Evolutionary conservation across 2,113 vertebrate genomes (phyloP).

Genomic region (Crotophaga sulcirostris): DNA sequence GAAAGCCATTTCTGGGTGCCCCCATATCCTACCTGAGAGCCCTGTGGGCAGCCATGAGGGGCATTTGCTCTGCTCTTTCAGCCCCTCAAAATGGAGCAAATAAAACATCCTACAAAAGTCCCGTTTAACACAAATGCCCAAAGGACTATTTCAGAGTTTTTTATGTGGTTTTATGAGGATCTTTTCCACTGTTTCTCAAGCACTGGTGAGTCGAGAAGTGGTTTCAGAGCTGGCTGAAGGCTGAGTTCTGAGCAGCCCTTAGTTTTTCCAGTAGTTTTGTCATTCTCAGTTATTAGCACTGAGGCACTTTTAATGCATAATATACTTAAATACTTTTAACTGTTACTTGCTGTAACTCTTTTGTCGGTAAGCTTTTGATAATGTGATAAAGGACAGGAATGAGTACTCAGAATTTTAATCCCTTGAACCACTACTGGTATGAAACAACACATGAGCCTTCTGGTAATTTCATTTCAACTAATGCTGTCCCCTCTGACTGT

Average conservation of each 20-base stretch:
- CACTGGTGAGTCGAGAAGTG: accelerated
- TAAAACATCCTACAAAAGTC: accelerated
- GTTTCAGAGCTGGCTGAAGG: neutral
- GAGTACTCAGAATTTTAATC: neutral
- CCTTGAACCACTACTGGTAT: neutral
- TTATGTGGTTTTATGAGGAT: accelerated
- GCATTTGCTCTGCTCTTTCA: no score
- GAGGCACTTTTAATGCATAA: neutral
- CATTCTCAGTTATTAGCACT: neutral
- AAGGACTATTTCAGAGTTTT: accelerated
- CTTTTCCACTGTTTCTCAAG: accelerated
- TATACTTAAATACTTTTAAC: neutral
- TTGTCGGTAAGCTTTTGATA: neutral
- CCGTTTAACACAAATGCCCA: accelerated
- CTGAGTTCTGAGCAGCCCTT: no score
- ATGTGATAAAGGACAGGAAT: neutral
- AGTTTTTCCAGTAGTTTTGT: neutral
- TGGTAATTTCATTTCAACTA: neutral
- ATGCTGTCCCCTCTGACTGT: neutral
- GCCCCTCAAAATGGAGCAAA: accelerated
- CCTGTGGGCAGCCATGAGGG: no score
- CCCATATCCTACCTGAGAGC: no score
- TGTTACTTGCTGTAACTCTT: neutral
- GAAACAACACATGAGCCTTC: neutral
- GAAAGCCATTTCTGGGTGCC: no score